phyloP scores from a whole-genome alignment of 2,797 vertebrate species.

The Platalea minor region DNA sequence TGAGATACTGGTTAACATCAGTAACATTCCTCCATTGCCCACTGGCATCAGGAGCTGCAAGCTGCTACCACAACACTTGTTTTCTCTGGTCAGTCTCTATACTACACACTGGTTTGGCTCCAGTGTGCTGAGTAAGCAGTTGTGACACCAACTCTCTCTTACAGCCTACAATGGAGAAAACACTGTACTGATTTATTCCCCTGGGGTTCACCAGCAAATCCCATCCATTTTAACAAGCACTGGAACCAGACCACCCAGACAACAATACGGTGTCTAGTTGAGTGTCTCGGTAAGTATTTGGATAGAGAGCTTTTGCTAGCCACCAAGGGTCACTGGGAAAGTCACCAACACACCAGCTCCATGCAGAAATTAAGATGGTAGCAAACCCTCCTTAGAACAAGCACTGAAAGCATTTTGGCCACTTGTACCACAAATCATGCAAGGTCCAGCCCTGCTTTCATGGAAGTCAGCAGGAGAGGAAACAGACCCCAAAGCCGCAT shows the following conservation, averaged over 20 bases:
- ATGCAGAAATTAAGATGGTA: not conserved
- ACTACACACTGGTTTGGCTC: conserved; percentile 20
- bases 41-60: not conserved
- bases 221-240: not conserved
- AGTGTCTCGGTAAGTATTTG: not conserved
- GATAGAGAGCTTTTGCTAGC: not conserved
- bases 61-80: conserved; percentile 41
- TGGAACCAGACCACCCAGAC: not conserved
- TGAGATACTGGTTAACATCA: conserved; percentile 52
- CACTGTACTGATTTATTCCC: not conserved
- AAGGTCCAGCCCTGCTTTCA: not conserved
- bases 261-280: not conserved
- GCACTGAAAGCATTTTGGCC: not conserved
- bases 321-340: not conserved
- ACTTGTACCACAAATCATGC: not conserved
- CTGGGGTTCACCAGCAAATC: not conserved
- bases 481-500: not conserved
- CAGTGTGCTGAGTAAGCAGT: not conserved
- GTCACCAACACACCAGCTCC: not conserved
- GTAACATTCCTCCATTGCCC: not conserved
- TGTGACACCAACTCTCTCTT: not conserved
- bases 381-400: not conserved
- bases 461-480: not conserved
- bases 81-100: conserved; percentile 29
- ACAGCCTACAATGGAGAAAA: not conserved